These are phyloP conservation scores for Chironex yamaguchii DNA, from an alignment of 30 jellyfish, hydroid and myxozoan species.

Conservation along the genomic window DNA sequence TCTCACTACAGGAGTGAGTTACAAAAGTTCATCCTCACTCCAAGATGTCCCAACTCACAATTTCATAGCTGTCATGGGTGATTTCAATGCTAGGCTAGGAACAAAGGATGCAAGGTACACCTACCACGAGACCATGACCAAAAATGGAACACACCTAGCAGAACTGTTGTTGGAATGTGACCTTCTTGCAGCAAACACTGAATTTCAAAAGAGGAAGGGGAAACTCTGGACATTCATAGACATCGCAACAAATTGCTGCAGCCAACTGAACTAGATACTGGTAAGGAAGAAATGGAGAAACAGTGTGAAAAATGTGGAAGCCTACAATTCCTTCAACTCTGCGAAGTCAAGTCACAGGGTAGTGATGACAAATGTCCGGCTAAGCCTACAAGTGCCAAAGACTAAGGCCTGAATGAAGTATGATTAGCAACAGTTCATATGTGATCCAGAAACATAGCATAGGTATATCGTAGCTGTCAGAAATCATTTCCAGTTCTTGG, in stretches of 20 bases:
- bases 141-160: neutral
- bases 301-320: conserved; percentile 6
- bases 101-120: neutral
- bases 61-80: neutral
- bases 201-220: neutral
- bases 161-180: neutral
- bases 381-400: neutral
- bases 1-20: too few relatives aligned
- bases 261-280: neutral
- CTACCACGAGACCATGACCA: neutral
- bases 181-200: neutral
- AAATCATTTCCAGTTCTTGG: neutral
- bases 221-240: neutral
- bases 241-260: neutral
- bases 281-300: neutral
- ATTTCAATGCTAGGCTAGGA: neutral
- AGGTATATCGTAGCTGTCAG: neutral
- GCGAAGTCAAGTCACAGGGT: neutral
- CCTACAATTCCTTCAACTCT: neutral
- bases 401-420: neutral
- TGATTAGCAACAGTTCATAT: neutral
- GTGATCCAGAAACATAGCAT: neutral
- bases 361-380: neutral
- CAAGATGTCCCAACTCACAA: conserved; percentile 8
- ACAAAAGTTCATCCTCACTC: too few relatives aligned